Evolutionary conservation across 2,797 vertebrate genomes (phyloP), one percentile per base, ranked within the genome.

Genomic region (Cyclopterus lumpus): DNA sequence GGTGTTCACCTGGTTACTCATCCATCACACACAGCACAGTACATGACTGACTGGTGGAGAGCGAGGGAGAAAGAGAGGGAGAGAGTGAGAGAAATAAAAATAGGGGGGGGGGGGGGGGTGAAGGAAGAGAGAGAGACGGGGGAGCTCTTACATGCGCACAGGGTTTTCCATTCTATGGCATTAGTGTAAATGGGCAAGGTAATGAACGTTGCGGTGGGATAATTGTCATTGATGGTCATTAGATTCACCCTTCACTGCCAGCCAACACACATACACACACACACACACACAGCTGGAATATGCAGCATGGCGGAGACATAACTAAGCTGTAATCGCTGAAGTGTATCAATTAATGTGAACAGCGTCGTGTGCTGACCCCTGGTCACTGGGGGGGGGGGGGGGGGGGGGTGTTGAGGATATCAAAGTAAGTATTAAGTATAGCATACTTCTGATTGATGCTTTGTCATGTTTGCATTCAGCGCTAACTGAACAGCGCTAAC

Each of bases 1-100:
- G 92, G 96, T 97, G 96, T 96, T 97, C 96, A 97, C 97, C 96
- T 96, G 96, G 94, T 95, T 92, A 92, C 90, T 92, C 91, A 93
- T 92, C 92, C 92, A 88, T 93, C 88, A 89, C 91, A 90, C 82
- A 90, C 78, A 92, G 88, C 82, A 91, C 84, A 91, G 86, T 86
- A 93, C 91, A 93, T 89, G 92, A 93, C 88, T 90, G 92, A 91
- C 87, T 88, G 90, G 80, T 64, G 10, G 78, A 82, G 86, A 79
- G 83, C 9, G 34, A 24, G 58, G 38, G 51, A 14, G 73, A 53
- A 63, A 28, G 63, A 61, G 65, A 55, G 63, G 66, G 48, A 44
- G 44, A 77, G 59, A 7, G 36, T 67, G 14, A 18, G 32, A 49
- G 8, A 18, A 5, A 30, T 57, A 53, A 64, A 20, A n/a, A n/a